A percentile compares a stretch with the other conserved stretches of the same genome.
These are phyloP conservation scores for Zelleria hepariella DNA, from an alignment of 2,888 invertebrate species.

Conservation along the genomic window DNA sequence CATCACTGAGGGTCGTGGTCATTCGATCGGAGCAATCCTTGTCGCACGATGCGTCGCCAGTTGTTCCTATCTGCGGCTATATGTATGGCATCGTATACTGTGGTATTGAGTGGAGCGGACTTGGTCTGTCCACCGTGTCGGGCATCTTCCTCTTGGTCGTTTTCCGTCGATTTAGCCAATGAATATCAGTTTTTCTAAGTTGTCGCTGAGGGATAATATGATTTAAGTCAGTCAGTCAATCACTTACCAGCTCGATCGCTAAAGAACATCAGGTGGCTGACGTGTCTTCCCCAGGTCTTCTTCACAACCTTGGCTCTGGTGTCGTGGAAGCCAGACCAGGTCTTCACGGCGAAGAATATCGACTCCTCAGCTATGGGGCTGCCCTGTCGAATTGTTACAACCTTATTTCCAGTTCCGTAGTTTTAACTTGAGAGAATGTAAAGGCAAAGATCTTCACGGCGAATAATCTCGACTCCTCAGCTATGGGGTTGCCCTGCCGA, in stretches of 20 bases:
- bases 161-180: too few relatives aligned
- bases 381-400: conserved; percentile 50
- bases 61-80: too few relatives aligned
- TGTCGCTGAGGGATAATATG: too few relatives aligned
- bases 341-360: conserved; percentile 91
- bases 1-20: too few relatives aligned
- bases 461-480: conserved; percentile 78
- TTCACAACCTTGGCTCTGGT: conserved; percentile 84
- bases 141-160: too few relatives aligned
- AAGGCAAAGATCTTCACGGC: conserved; percentile 97
- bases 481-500: conserved; percentile 70
- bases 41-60: too few relatives aligned
- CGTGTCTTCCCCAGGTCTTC: conserved; percentile 86
- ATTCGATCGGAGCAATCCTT: too few relatives aligned
- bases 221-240: not conserved
- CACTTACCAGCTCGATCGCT: conserved; percentile 82
- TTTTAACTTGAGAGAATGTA: too few relatives aligned
- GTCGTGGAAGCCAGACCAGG: conserved; percentile 86
- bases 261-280: conserved; percentile 80
- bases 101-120: too few relatives aligned
- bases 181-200: too few relatives aligned
- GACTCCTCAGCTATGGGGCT: conserved; percentile 71
- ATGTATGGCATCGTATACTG: too few relatives aligned
- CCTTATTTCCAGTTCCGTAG: not conserved
- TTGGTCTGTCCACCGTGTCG: too few relatives aligned